Evolutionary conservation across 2,113 vertebrate genomes (phyloP).

Genomic region (Passer montanus): DNA sequence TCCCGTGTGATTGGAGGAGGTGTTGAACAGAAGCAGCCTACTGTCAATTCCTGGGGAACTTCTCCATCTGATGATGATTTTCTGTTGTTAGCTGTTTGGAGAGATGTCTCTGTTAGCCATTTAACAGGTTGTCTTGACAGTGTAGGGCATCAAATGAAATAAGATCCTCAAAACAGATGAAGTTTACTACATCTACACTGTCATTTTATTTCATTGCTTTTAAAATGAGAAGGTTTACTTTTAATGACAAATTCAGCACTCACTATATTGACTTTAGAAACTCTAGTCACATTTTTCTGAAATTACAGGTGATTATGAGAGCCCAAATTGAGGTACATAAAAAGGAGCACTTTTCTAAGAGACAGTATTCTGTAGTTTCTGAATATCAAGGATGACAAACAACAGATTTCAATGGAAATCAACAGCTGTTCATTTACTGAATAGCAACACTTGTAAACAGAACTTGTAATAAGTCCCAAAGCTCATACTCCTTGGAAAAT

Average conservation of each 20-base stretch:
- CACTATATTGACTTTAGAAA: not conserved
- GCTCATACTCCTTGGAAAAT: not conserved
- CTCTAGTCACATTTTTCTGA: not conserved
- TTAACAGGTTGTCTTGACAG: conserved; percentile 19
- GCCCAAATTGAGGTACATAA: not conserved
- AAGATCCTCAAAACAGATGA: not conserved
- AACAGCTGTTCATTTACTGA: not conserved
- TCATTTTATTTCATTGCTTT: not conserved
- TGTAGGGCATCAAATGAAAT: not conserved
- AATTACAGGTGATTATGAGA: not conserved
- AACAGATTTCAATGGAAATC: not conserved
- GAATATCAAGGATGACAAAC: not conserved
- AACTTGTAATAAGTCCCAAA: not conserved
- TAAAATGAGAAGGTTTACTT: conserved; percentile 2
- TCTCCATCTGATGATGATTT: conserved; percentile 27
- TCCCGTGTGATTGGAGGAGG: not conserved
- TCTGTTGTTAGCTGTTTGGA: not conserved
- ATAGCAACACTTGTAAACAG: not conserved
- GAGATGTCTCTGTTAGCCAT: conserved; percentile 2
- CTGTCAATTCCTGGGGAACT: not conserved
- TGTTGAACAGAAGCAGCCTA: conserved; percentile 14
- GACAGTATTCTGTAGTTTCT: not conserved
- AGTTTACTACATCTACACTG: not conserved
- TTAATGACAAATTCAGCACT: not conserved
- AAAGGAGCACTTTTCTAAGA: not conserved